These are phyloP conservation scores for Drosophila mulleri DNA, from an alignment of 2,888 invertebrate genomes.

Conservation along the genomic window DNA sequence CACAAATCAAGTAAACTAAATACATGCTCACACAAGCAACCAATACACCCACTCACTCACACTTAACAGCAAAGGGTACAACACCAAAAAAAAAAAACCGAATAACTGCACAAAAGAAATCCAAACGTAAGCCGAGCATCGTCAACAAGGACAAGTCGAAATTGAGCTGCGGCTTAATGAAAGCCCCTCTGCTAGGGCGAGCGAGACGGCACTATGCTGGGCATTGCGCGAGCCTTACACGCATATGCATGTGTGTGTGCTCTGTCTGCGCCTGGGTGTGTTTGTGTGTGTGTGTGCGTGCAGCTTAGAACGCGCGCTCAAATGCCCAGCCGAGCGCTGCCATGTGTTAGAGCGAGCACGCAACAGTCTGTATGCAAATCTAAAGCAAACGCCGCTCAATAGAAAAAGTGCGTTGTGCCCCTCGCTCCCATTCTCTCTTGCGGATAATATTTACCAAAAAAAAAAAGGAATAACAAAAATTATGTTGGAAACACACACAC, in stretches of 20 bases:
- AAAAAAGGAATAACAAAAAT: constrained; percentile 22
- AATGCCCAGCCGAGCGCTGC: constrained; percentile 46
- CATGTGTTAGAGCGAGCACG: neutral
- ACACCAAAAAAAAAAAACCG: constrained; percentile 1
- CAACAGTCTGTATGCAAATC: constrained; percentile 52
- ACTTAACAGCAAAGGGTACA: neutral
- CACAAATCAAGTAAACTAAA: neutral
- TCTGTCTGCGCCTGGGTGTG: neutral
- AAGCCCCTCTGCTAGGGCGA: constrained; percentile 41
- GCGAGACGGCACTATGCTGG: constrained; percentile 1
- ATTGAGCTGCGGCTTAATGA: constrained; percentile 66
- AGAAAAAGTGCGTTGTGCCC: constrained; percentile 40
- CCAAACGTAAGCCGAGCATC: constrained; percentile 45
- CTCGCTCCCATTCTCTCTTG: neutral
- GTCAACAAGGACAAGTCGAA: constrained; percentile 59
- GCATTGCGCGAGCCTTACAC: neutral
- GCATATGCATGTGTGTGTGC: neutral
- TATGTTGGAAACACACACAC: constrained; percentile 31
- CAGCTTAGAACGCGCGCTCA: constrained; percentile 60
- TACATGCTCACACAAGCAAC: neutral
- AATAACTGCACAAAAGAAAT: constrained; percentile 19
- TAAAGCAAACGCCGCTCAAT: constrained; percentile 52
- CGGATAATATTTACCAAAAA: constrained; percentile 10
- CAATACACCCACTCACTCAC: neutral
- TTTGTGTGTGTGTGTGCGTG: neutral